Base-by-base conservation (phyloP, 2,888 invertebrate genomes). In the Scaptomyza parva region DNA sequence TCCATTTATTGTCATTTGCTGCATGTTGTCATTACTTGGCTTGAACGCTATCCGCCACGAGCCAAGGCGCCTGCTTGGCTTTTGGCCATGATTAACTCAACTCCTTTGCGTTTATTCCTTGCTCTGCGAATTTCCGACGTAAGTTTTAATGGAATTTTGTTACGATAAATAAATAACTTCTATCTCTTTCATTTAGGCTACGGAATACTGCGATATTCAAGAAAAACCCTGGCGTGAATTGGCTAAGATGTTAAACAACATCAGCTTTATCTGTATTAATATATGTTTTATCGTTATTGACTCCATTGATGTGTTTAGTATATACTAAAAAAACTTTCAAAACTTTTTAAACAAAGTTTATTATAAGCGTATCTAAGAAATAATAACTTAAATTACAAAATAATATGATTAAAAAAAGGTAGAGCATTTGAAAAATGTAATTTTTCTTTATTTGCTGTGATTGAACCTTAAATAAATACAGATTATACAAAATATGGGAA, bases 161-260 rank as follows among this genome's bases (percentile, higher is more conserved):
- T 0, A 6, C 3, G 0, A 11, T 1, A 7, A 5, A 2, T 24
- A 7, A 12, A 3, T 9, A 9, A 6, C 3, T 0, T 2, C 17
- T 35, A 5, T 7, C 7, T 22, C 2, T 48, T n/a, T 4, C 17
- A 8, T 14, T 6, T 17, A 91, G 91, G 70, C 90, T 0, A 58
- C 61, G 28, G 89, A 87, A 8, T 90, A 78, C 47, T 67, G 88
- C n/a, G 73, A 72, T 2, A 73, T 89, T 4, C 88, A 90, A 59
- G 74, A 86, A 40, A 72, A 88, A 43, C 91, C 91, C 2, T 91
- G 91, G 91, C 78, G 70, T 2, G 89, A 91, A 44, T 33, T 91
- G 30, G 81, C 89, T 9, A 90, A 87, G 61, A 78, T 90, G 1
- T 12, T 90, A 1, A 91, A 91, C 60, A 89, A 86, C 17, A 11